phyloP scores from a whole-genome alignment of 2,888 invertebrate genomes.

The Plebejus argus region DNA sequence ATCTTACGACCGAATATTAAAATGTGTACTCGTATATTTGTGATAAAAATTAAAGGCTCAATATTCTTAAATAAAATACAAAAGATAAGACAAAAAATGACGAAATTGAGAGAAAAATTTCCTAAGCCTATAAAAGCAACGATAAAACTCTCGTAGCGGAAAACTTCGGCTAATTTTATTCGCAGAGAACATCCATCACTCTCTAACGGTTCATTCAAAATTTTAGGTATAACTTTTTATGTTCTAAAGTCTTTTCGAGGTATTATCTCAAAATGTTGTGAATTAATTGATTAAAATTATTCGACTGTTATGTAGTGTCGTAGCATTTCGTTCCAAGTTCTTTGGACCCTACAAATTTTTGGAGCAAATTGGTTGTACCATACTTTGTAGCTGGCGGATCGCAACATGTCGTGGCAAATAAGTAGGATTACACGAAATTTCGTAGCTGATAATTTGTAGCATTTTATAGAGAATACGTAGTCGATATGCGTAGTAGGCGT shows the following conservation, averaged over 20 bases:
- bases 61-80: not conserved
- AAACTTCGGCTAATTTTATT: constrained; percentile 6
- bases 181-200: constrained; percentile 2
- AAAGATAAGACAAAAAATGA: not conserved
- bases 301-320: not conserved
- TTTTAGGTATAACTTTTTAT: not conserved
- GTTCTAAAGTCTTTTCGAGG: not conserved
- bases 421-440: too few relatives aligned
- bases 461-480: too few relatives aligned
- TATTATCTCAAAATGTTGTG: not conserved
- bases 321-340: too few relatives aligned
- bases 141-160: constrained; percentile 1
- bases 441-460: not conserved
- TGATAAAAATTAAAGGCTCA: not conserved
- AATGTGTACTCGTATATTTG: not conserved
- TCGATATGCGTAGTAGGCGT: too few relatives aligned
- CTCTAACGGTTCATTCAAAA: not conserved
- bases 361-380: too few relatives aligned
- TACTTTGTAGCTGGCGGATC: too few relatives aligned
- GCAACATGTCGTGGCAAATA: too few relatives aligned
- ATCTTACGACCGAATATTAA: not conserved
- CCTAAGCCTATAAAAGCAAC: not conserved
- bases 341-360: too few relatives aligned
- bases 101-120: not conserved
- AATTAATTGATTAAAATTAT: not conserved